Percentiles rank a stretch among this genome's conserved stretches.
phyloP scores from a whole-genome alignment of 1,140 invertebrate species.

The Meloidogyne floridensis region DNA sequence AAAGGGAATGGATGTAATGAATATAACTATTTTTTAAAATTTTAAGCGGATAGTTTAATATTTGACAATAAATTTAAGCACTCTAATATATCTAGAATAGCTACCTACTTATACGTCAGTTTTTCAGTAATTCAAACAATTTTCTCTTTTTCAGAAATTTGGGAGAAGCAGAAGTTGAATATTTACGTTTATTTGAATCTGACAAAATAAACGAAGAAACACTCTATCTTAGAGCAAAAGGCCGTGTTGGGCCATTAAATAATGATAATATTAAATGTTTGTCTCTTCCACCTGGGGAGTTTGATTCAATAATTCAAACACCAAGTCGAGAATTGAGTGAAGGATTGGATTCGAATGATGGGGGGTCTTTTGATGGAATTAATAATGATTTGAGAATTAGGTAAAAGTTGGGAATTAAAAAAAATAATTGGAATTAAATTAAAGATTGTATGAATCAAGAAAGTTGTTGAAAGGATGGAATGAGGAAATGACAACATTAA shows the following conservation, averaged over 20 bases:
- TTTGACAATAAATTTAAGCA: too few species aligned
- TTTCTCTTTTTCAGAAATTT: constrained; percentile 34
- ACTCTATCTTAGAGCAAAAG: constrained; percentile 18
- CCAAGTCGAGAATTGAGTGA: background rate
- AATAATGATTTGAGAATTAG: background rate
- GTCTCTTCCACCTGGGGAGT: background rate
- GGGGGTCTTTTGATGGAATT: background rate
- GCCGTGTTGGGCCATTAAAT: background rate
- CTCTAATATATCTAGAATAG: too few species aligned
- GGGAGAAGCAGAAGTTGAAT: constrained; percentile 38
- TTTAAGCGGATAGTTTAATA: too few species aligned
- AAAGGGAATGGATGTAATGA: too few species aligned
- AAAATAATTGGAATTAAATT: background rate
- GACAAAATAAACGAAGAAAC: constrained; percentile 24
- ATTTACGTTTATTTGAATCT: constrained; percentile 34
- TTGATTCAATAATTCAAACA: background rate
- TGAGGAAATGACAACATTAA: background rate
- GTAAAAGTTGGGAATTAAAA: background rate
- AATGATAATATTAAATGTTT: constrained; percentile 2
- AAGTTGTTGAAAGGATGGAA: background rate
- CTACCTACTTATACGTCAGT: too few species aligned
- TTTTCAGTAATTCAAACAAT: background rate
- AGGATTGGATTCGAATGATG: background rate
- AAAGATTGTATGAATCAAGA: background rate
- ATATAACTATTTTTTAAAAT: too few species aligned